Evolutionary conservation across 2,888 invertebrate species (phyloP).

Genomic region (Leptogaster cylindrica): DNA sequence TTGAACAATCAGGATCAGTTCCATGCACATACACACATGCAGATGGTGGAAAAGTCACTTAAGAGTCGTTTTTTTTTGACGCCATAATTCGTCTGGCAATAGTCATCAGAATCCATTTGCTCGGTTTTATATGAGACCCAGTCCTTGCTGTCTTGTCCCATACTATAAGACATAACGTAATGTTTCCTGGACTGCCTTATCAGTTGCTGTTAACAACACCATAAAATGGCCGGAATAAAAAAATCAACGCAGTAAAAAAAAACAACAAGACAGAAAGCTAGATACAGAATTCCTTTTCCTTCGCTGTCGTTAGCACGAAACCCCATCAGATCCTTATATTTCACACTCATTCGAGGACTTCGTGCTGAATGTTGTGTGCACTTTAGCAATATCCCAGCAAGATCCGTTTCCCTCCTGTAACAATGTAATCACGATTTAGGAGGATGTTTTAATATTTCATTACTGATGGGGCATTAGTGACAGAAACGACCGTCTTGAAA

Average conservation of each 20-base stretch:
- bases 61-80: background rate
- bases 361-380: background rate
- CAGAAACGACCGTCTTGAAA: slow-evolving; percentile 10
- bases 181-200: slow-evolving; percentile 10
- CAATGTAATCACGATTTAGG: slow-evolving; percentile 11
- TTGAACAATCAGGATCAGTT: background rate
- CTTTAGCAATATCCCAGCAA: background rate
- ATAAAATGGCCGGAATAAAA: slow-evolving; percentile 16
- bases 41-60: background rate
- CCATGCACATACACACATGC: background rate
- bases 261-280: background rate
- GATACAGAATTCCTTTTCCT: background rate
- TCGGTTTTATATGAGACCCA: background rate
- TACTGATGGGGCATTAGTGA: slow-evolving; percentile 16
- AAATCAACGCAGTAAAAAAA: background rate
- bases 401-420: background rate
- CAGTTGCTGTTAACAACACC: slow-evolving; percentile 20
- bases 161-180: slow-evolving; percentile 3
- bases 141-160: background rate
- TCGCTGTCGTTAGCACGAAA: background rate
- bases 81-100: background rate
- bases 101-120: slow-evolving; percentile 4
- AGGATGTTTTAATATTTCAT: slow-evolving; percentile 10
- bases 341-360: slow-evolving; percentile 1
- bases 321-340: slow-evolving; percentile 26